Percentiles rank a stretch among this genome's conserved stretches.
phyloP scores from a whole-genome alignment of 1,140 invertebrate species.

The Bombus pascuorum region DNA sequence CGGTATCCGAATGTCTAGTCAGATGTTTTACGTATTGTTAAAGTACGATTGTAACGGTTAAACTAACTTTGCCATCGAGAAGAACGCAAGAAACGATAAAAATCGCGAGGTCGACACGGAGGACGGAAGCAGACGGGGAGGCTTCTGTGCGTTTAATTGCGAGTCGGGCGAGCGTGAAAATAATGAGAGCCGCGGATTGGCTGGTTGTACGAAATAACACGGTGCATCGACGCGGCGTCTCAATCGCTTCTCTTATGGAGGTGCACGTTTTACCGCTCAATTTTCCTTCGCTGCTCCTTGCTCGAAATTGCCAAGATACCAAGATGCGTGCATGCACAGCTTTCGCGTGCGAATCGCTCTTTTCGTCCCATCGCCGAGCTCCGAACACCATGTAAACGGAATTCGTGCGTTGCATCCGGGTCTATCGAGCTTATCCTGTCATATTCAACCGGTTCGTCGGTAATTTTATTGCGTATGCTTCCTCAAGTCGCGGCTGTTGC shows the following conservation, averaged over 20 bases:
- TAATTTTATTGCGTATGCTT: background rate
- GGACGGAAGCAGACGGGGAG: background rate
- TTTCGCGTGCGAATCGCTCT: conserved; percentile 23
- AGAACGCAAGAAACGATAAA: background rate
- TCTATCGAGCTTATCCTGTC: background rate
- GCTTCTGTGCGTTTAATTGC: conserved; percentile 16
- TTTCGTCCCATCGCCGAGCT: no score
- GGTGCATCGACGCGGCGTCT: conserved; percentile 59
- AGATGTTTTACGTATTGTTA: background rate
- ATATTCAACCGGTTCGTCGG: background rate
- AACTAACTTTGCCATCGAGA: no score
- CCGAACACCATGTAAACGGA: background rate
- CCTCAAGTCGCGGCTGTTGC: background rate
- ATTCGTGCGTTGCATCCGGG: conserved; percentile 14
- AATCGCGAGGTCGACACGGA: background rate
- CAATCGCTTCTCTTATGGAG: conserved; percentile 55
- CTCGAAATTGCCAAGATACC: conserved; percentile 68
- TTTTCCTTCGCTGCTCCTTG: conserved; percentile 51
- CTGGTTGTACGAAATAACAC: conserved; percentile 62
- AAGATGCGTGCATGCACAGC: conserved; percentile 34
- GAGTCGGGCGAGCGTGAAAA: conserved; percentile 1
- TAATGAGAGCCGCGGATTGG: conserved; percentile 29
- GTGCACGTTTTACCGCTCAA: conserved; percentile 64
- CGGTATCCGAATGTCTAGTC: no score
- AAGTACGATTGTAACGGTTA: no score